Evolutionary conservation across 2,797 vertebrate genomes (phyloP), one percentile per base, ranked within the genome.

Genomic region (Buceros bicornis): DNA sequence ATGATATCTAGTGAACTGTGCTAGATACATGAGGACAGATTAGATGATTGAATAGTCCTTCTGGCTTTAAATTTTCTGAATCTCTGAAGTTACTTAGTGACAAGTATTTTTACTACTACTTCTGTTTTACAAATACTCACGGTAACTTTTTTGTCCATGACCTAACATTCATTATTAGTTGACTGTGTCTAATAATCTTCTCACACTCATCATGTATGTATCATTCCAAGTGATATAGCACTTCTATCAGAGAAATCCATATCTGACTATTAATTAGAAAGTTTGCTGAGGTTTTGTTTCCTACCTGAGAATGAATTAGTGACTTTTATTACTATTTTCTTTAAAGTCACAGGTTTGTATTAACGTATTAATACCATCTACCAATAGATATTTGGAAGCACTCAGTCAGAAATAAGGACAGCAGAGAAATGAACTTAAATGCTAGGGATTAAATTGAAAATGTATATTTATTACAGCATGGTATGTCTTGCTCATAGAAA

Each of bases 181-280:
- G 50, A 31, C 35, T 92, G 66, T 87, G 28, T 56, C 51, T 89
- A 58, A 48, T 25, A 94, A 89, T 48, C 45, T 67, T 82, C n/a
- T 92, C 78, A 67, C 5, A 56, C 8, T 85, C 50, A 54, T 5
- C 4, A 37, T 48, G 22, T 65, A 47, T 26, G 9, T 65, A 90
- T 83, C 94, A 13, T 64, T 73, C 33, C 42, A 84, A 82, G 25
- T 61, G 47, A 86, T 92, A 83, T 95, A 95, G 22, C 20, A 73
- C 37, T 71, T 94, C 48, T 80, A 83, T 65, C 48, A 94, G 84
- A 94, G 51, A 47, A 83, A 91, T 91, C 14, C 28, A 31, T 79
- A 85, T 86, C 83, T 81, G 78, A 94, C 95, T 88, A 92, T 67
- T 81, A 95, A 95, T 85, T 67, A 83, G 31, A 83, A 86, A 5